A percentile compares a stretch with the other conserved stretches of the same genome.
Conservation (phyloP, 2,888 invertebrate species). For the Pristionchus mayeri region DNA sequence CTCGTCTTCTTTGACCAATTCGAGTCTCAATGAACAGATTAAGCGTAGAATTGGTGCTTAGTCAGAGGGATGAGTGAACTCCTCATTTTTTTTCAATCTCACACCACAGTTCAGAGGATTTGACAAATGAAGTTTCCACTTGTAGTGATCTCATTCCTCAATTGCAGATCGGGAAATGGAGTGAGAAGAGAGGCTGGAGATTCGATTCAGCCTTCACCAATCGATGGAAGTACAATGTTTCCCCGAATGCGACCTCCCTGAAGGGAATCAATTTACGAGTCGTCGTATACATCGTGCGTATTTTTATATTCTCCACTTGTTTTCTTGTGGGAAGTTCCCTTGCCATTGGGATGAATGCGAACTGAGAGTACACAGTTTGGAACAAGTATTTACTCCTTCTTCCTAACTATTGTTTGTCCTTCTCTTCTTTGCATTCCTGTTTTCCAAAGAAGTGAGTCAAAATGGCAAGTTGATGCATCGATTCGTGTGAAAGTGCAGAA, state of each 20-base stretch:
- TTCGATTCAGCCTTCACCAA: conserved; percentile 70
- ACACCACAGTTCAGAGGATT: not conserved
- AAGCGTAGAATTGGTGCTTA: not conserved
- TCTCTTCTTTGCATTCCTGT: conserved; percentile 4
- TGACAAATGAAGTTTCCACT: not conserved
- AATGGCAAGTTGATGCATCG: not conserved
- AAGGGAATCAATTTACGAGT: conserved; percentile 69
- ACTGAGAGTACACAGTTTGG: not conserved
- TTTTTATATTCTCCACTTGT: not conserved
- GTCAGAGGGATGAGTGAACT: conserved; percentile 7
- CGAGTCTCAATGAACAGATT: not conserved
- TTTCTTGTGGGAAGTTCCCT: no score
- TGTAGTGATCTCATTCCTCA: not conserved
- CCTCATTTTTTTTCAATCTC: no score
- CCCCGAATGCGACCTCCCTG: conserved; percentile 67
- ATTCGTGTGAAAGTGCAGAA: not conserved
- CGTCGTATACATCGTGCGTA: conserved; percentile 67
- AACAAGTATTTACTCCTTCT: conserved; percentile 20
- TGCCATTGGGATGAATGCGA: not conserved
- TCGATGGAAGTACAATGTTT: conserved; percentile 68
- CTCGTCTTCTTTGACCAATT: conserved; percentile 26
- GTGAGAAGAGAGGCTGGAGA: conserved; percentile 65
- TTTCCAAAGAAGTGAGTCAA: conserved; percentile 8
- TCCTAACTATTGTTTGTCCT: not conserved
- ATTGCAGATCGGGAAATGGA: conserved; percentile 71